Base-by-base conservation (phyloP, 2,888 invertebrate species). In the Psylliodes chrysocephalus region DNA sequence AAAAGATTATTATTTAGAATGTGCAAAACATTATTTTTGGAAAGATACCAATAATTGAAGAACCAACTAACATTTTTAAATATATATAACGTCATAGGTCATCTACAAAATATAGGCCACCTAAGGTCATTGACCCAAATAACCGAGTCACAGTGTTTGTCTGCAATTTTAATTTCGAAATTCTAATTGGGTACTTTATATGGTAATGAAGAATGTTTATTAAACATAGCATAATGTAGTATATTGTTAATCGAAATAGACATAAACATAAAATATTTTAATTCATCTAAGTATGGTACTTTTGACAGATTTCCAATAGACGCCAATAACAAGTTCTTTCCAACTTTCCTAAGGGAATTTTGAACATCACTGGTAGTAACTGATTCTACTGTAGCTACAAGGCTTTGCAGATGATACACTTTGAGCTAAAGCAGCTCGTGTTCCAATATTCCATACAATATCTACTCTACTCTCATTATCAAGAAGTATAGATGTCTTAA, bases 281-380 rank as follows among this genome's bases (percentile, higher is more conserved):
- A 82, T 85, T 91, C 91, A 84, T 92, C 92, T 69, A 90, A 78
- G 79, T 92, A 92, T 55, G 96, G 96, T 67, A 94, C 92, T 77
- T 86, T 86, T 56, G 84, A 82, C 66, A 96, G 83, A 81, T 94
- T 90, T 66, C 97, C 97, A 55, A 92, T 89, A 17, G 93, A 89
- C 60, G 91, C 94, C 82, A 96, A 86, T 1, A 93, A 89, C 42
- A 94, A 79, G 80, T 91, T 93, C 68, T 84, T 86, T 15, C 87
- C 84, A 42, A 91, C 86, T 82, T 89, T 90, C 68, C 86, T 85
- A 22, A 93, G 88, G 70, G 89, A 91, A 79, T 86, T 85, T 77
- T 87, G 84, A 47, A 96, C 88, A 78, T 94, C 91, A 56, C 84
- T 84, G 55, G 86, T 79, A 10, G 89, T 85, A 56, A 96, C 80